phyloP scores from a whole-genome alignment of 2,888 invertebrate genomes.

The Pristionchus maxplancki region DNA sequence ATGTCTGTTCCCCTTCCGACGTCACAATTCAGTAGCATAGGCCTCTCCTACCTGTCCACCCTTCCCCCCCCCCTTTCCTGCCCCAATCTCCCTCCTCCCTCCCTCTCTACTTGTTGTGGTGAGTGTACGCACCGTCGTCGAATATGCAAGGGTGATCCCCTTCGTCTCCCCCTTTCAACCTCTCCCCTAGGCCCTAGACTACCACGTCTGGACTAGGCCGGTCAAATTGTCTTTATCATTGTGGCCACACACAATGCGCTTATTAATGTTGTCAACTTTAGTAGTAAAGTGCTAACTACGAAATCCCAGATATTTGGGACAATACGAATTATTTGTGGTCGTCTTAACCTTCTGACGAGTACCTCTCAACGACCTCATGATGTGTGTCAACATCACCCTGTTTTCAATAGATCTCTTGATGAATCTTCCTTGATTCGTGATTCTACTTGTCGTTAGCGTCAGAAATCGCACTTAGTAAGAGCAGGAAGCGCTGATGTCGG shows the following conservation, averaged over 20 bases:
- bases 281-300: no score
- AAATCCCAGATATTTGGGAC: no score
- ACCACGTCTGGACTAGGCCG: no score
- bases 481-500: background rate
- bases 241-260: no score
- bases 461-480: background rate
- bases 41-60: slow-evolving; percentile 34
- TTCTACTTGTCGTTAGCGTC: background rate
- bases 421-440: background rate
- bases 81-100: slow-evolving; percentile 15
- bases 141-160: slow-evolving; percentile 39
- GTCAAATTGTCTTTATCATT: no score
- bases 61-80: slow-evolving; percentile 6
- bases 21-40: background rate
- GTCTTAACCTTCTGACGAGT: no score
- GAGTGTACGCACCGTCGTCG: slow-evolving; percentile 26
- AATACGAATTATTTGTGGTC: no score
- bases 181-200: background rate
- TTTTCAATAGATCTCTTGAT: background rate
- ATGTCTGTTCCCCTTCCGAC: background rate
- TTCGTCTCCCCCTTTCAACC: slow-evolving; percentile 5
- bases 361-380: no score
- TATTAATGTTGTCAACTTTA: no score
- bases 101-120: slow-evolving; percentile 35
- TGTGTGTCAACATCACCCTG: background rate